phyloP scores from a whole-genome alignment of 2,888 invertebrate species.

The Acholoe squamosa region DNA sequence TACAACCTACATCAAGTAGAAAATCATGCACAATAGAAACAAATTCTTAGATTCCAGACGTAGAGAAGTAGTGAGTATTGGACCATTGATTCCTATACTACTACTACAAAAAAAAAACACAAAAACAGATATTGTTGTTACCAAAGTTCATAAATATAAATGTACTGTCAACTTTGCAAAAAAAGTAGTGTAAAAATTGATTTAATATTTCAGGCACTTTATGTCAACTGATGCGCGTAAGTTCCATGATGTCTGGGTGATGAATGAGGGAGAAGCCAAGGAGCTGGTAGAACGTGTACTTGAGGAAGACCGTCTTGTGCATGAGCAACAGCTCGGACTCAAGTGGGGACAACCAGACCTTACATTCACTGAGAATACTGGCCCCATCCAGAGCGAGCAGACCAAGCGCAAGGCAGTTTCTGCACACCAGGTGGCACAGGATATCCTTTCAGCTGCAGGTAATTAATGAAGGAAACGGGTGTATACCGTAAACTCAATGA shows the following conservation, averaged over 20 bases:
- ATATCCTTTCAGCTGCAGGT: constrained; percentile 77
- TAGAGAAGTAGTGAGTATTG: too few species aligned
- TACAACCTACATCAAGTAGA: too few species aligned
- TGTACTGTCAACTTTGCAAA: too few species aligned
- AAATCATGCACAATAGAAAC: too few species aligned
- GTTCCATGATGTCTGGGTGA: constrained; percentile 83
- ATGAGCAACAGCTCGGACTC: constrained; percentile 83
- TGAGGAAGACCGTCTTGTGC: constrained; percentile 79
- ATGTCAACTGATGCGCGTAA: constrained; percentile 82
- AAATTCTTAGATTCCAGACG: too few species aligned
- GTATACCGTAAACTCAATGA: too few species aligned
- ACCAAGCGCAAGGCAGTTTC: constrained; percentile 74
- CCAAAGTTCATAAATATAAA: too few species aligned
- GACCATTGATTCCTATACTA: too few species aligned
- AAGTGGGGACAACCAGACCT: constrained; percentile 73
- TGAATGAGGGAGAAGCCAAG: constrained; percentile 83
- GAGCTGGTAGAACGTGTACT: constrained; percentile 76
- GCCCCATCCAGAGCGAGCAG: constrained; percentile 77
- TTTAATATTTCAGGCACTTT: constrained; percentile 78
- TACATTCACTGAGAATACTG: constrained; percentile 80
- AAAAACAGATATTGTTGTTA: too few species aligned
- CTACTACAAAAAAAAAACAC: too few species aligned
- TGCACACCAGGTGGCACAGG: constrained; percentile 78
- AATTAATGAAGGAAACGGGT: not conserved
- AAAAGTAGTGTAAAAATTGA: too few species aligned